Evolutionary conservation across 1,140 invertebrate species (phyloP).

Genomic region (Tachypleus tridentatus): DNA sequence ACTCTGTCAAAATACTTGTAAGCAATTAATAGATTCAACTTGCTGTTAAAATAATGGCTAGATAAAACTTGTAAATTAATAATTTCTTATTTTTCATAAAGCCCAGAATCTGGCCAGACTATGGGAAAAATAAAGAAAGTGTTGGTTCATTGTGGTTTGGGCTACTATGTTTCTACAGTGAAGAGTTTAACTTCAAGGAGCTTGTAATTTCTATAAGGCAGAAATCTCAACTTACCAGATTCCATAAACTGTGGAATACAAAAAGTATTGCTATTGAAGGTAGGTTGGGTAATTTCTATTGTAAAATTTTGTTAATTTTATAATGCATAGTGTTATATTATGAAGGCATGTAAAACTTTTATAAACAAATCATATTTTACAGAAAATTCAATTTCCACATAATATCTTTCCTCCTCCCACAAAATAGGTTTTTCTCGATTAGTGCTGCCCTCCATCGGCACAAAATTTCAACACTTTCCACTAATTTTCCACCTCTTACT

Average conservation of each 20-base stretch:
- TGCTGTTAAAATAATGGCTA: not conserved
- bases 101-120: conserved; percentile 37
- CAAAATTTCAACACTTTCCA: no score
- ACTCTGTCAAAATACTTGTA: no score
- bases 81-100: conserved; percentile 29
- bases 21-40: not conserved
- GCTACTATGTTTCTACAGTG: conserved; percentile 44
- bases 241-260: conserved; percentile 47
- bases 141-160: conserved; percentile 44
- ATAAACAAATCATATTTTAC: no score
- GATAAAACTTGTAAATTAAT: not conserved
- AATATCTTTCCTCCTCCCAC: no score
- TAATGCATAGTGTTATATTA: no score
- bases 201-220: conserved; percentile 45
- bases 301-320: no score
- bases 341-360: no score
- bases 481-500: no score
- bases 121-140: conserved; percentile 37
- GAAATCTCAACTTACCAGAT: conserved; percentile 35
- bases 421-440: no score
- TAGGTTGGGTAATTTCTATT: conserved; percentile 17
- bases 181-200: conserved; percentile 43
- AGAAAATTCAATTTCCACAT: no score
- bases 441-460: no score
- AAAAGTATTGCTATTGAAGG: conserved; percentile 46